A percentile compares a stretch with the other conserved stretches of the same genome.
Evolutionary conservation across 2,888 invertebrate species (phyloP).

Genomic region (Seira musarum): DNA sequence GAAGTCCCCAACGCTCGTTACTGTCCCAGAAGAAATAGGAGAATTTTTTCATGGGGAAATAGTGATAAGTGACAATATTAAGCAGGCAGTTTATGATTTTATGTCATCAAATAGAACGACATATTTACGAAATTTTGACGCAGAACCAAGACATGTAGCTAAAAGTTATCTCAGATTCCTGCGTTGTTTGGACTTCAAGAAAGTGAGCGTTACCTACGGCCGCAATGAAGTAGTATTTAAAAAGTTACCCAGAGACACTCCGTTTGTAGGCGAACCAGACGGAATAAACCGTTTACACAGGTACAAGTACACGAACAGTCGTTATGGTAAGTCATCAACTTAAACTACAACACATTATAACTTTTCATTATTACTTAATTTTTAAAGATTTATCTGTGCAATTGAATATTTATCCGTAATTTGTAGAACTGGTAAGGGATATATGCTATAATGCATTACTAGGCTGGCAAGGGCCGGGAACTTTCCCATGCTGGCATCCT

Average conservation of each 20-base stretch:
- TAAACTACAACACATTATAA: not conserved
- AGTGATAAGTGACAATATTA: not conserved
- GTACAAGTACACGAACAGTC: not conserved
- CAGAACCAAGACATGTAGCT: not conserved
- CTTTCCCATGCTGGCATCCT: conserved; percentile 14
- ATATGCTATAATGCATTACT: conserved; percentile 12
- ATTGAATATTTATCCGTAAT: too few species aligned
- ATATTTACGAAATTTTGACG: not conserved
- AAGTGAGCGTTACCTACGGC: not conserved
- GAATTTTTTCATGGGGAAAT: not conserved
- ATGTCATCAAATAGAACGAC: conserved; percentile 15
- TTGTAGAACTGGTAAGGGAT: conserved; percentile 6
- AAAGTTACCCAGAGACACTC: conserved; percentile 11
- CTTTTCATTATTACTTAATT: too few species aligned
- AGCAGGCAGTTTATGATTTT: not conserved
- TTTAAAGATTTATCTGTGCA: too few species aligned
- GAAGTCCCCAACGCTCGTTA: not conserved
- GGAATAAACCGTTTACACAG: not conserved
- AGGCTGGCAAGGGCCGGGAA: conserved; percentile 20
- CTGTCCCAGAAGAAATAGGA: conserved; percentile 24
- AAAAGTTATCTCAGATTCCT: not conserved
- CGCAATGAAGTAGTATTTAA: not conserved
- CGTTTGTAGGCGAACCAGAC: conserved; percentile 17
- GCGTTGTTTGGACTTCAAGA: not conserved
- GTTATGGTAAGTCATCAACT: not conserved